These are phyloP conservation scores for Papilio xuthus DNA, from an alignment of 1,140 invertebrate genomes.

Conservation along the genomic window DNA sequence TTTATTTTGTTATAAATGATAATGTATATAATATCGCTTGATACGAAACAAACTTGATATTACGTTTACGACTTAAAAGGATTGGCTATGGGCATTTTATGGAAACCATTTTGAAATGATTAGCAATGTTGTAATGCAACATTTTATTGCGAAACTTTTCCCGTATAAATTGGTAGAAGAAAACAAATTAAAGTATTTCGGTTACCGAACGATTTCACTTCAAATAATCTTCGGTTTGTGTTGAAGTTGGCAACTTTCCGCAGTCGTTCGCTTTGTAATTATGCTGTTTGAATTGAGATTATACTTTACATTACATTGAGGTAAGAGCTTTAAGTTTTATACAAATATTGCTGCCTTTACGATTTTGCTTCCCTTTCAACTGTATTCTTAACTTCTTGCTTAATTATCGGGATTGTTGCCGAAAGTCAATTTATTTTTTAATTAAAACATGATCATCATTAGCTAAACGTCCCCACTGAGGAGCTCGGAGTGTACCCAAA, in stretches of 20 bases:
- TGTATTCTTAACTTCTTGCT: not conserved
- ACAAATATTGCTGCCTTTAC: not conserved
- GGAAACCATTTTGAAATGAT: not conserved
- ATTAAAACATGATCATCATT: too few species aligned
- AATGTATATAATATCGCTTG: too few species aligned
- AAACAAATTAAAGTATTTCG: conserved; percentile 9
- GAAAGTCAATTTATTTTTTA: not conserved
- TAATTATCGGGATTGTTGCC: not conserved
- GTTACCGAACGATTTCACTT: conserved; percentile 10
- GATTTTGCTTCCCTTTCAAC: conserved; percentile 9
- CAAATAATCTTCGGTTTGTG: conserved; percentile 23
- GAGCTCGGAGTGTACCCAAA: too few species aligned
- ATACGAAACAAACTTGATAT: too few species aligned
- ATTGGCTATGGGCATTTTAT: not conserved
- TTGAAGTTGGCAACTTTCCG: conserved; percentile 17
- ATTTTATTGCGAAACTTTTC: not conserved
- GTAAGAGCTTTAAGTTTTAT: conserved; percentile 9
- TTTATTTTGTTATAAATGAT: too few species aligned
- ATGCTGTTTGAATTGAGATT: conserved; percentile 23
- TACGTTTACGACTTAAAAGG: not conserved
- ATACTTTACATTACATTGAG: not conserved
- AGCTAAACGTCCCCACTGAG: too few species aligned
- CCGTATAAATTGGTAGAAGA: not conserved
- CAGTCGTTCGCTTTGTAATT: conserved; percentile 7
- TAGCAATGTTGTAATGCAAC: not conserved